A percentile compares a stretch with the other conserved stretches of the same genome.
Conservation (phyloP, 2,888 invertebrate species). For the Autographa gamma region DNA sequence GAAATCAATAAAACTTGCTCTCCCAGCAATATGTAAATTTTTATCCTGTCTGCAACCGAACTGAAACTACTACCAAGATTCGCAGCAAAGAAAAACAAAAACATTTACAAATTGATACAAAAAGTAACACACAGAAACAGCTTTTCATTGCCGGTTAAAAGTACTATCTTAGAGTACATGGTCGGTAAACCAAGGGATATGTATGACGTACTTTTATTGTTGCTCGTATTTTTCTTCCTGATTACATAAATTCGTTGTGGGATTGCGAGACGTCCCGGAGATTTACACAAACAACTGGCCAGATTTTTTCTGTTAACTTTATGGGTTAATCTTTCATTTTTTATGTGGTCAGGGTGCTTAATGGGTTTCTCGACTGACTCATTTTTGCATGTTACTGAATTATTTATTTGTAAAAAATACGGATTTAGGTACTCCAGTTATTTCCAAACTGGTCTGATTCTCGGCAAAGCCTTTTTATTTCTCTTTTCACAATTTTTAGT, state of each 20-base stretch:
- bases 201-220: conserved; percentile 62
- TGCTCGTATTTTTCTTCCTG: conserved; percentile 61
- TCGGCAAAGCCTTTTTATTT: no score
- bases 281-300: conserved; percentile 62
- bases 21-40: no score
- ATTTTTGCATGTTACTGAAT: no score
- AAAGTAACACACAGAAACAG: neutral
- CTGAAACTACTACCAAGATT: no score
- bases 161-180: conserved; percentile 18
- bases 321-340: conserved; percentile 65
- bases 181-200: conserved; percentile 39
- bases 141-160: conserved; percentile 4
- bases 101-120: neutral
- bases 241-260: conserved; percentile 63
- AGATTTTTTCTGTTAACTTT: conserved; percentile 58
- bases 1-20: no score
- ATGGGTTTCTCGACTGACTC: conserved; percentile 31
- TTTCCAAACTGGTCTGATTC: no score
- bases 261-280: conserved; percentile 52
- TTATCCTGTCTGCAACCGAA: no score
- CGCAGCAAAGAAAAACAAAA: no score
- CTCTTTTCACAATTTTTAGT: no score
- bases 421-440: no score
- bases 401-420: no score
- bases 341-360: conserved; percentile 53